Base-by-base conservation (phyloP, 2,797 vertebrate genomes). In the Nyctibius grandis region DNA sequence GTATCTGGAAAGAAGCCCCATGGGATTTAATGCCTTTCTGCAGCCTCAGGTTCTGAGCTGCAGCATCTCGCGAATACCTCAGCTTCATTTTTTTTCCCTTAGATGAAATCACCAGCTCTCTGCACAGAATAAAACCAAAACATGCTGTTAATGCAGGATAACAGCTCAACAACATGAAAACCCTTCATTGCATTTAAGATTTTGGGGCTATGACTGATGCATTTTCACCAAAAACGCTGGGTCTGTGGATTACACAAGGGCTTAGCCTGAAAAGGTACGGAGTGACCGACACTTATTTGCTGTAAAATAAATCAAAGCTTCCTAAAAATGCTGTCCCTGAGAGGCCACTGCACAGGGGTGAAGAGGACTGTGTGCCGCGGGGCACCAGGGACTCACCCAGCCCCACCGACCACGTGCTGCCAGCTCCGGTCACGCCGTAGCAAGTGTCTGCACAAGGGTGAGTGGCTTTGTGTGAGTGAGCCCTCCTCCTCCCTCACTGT, bases 361-460 rank as follows among this genome's bases (percentile, higher is more conserved):
- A 69, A 48, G 9, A 31, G 47, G 42, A 70, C 34, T 6, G 4
- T 2, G 56, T 61, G 44, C 51, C 6, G 1, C 10, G 12, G 56
- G 40, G 51, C 50, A 59, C 33, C 21, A 29, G 65, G 31, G 28
- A 12, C 57, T 42, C n/a, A 3, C 33, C 48, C 65, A 23, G 73
- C 73, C 59, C 48, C 2, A 18, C 0, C 1, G 25, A 13, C 42
- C 11, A 1, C 0, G 3, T 15, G 23, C 18, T 6, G 3, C 19
- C 0, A 0, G 6, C 74, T 67, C 53, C 1, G 5, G 33, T 34
- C 54, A 21, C n/a, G 10, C 23, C 7, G 0, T 6, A 28, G 45
- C 38, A n/a, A 68, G n/a, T 42, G 61, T 22, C 51, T 77, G 86
- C 53, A 54, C 61, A 31, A 28, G 91, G 76, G 53, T 47, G 82